Percentiles rank a stretch among this genome's conserved stretches.
These are phyloP conservation scores for Brachylomia viminalis DNA, from an alignment of 2,888 invertebrate genomes.

Conservation along the genomic window DNA sequence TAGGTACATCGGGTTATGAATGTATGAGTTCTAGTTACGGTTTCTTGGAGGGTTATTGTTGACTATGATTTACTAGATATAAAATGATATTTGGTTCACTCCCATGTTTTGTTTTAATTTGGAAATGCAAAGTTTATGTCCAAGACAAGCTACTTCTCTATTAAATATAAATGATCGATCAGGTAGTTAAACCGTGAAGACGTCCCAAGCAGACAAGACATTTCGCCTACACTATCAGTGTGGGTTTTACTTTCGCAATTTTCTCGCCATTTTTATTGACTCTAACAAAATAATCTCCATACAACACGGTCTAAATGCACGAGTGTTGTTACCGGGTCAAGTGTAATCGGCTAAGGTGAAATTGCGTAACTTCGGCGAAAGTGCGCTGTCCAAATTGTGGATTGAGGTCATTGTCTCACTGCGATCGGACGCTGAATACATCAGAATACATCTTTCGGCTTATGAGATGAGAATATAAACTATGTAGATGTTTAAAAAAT, in stretches of 20 bases:
- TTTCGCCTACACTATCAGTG: conserved; percentile 26
- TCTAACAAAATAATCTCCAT: conserved; percentile 50
- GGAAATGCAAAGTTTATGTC: neutral
- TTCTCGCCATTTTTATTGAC: conserved; percentile 8
- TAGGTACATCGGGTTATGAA: neutral
- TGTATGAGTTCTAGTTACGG: neutral
- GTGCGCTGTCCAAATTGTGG: conserved; percentile 84
- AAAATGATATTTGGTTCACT: neutral
- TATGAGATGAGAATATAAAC: conserved; percentile 55
- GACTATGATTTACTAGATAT: neutral
- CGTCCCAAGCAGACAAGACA: neutral
- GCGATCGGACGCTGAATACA: conserved; percentile 74
- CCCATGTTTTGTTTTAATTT: neutral
- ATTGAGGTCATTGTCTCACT: conserved; percentile 89
- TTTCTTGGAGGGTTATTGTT: neutral
- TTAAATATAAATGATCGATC: conserved; percentile 7
- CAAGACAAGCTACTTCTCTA: neutral
- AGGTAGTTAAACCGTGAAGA: conserved; percentile 8
- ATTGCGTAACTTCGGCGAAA: conserved; percentile 88
- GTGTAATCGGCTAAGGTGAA: conserved; percentile 88
- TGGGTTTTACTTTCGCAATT: conserved; percentile 47
- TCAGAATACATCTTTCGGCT: conserved; percentile 57
- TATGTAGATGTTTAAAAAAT: conserved; percentile 31
- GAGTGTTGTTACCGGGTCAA: conserved; percentile 82
- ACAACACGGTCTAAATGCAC: conserved; percentile 46